phyloP scores from a whole-genome alignment of 2,888 invertebrate genomes.

The Entomobrya proxima region DNA sequence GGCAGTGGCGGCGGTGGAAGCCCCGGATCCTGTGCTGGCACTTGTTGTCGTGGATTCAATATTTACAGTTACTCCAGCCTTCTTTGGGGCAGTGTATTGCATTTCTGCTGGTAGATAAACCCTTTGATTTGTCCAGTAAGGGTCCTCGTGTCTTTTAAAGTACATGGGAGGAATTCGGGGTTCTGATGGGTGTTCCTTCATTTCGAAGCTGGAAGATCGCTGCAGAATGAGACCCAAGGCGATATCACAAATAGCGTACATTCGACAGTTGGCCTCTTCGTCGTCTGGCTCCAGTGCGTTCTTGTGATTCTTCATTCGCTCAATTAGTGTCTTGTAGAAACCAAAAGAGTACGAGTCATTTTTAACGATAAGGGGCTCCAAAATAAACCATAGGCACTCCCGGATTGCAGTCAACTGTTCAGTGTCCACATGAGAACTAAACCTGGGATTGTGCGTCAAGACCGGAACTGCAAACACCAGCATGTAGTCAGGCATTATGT shows the following conservation, averaged over 20 bases:
- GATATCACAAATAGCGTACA: conserved; percentile 97
- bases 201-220: conserved; percentile 90
- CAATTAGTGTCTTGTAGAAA: conserved; percentile 95
- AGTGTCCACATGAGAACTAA: conserved; percentile 86
- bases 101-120: conserved; percentile 88
- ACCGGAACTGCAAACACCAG: conserved; percentile 97
- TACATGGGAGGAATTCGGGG: conserved; percentile 93
- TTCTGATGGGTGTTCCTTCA: conserved; percentile 92
- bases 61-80: conserved; percentile 76
- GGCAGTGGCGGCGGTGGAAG: background rate
- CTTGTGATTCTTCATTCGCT: conserved; percentile 95
- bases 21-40: background rate
- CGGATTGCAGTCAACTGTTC: conserved; percentile 82
- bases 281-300: conserved; percentile 91
- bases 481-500: conserved; percentile 97
- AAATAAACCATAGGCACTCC: conserved; percentile 93
- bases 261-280: conserved; percentile 89
- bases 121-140: conserved; percentile 78
- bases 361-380: conserved; percentile 94
- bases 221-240: conserved; percentile 93
- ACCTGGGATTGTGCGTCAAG: conserved; percentile 93
- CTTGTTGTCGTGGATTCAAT: conserved; percentile 68
- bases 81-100: conserved; percentile 80
- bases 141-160: conserved; percentile 84
- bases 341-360: conserved; percentile 96